phyloP scores from a whole-genome alignment of 2,113 vertebrate species.

The rabbit (Oryctolagus cuniculus) region DNA sequence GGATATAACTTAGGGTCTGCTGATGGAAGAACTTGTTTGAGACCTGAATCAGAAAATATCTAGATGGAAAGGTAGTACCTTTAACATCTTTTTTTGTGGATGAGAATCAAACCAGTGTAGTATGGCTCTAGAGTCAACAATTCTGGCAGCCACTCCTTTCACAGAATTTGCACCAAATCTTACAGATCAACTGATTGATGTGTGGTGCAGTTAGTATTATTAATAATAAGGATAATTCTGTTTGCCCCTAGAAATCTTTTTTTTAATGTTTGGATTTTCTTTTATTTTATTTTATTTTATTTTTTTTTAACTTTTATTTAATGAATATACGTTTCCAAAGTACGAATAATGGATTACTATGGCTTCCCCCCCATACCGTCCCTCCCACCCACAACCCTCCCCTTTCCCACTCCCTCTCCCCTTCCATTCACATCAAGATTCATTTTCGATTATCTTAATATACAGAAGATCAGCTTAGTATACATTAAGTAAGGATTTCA shows the following conservation, averaged over 20 bases:
- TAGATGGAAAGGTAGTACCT: not conserved
- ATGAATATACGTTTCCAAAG: no score
- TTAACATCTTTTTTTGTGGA: not conserved
- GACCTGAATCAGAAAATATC: not conserved
- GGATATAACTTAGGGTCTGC: not conserved
- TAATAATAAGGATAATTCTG: not conserved
- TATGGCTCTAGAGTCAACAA: not conserved
- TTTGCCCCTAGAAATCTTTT: not conserved
- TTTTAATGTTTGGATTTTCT: no score
- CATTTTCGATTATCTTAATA: no score
- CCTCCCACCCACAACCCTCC: no score
- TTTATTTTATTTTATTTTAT: no score
- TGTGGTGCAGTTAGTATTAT: not conserved
- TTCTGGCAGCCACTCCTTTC: not conserved
- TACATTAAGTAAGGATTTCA: no score
- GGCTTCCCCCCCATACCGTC: no score
- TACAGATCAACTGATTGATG: not conserved
- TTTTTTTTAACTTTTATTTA: no score
- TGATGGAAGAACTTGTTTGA: not conserved
- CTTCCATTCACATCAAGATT: no score
- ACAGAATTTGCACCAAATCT: not conserved
- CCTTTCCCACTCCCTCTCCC: no score
- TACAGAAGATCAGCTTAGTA: no score
- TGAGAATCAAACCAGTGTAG: not conserved
- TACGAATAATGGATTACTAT: no score